These are phyloP conservation scores for Colaptes auratus DNA, from an alignment of 2,113 vertebrate species.

Conservation along the genomic window DNA sequence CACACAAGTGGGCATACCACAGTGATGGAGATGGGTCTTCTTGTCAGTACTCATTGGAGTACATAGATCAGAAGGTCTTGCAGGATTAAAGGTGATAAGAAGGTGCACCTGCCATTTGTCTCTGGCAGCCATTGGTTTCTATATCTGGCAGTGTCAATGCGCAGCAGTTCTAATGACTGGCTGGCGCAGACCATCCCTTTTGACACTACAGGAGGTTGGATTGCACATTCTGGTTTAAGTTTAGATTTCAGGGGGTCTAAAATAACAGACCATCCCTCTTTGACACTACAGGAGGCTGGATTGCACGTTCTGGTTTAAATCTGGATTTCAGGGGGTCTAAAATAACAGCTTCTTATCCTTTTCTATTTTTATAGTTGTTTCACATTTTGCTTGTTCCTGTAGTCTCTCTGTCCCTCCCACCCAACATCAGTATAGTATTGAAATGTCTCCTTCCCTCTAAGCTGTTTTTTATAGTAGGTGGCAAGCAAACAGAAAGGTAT, in stretches of 20 bases:
- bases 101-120: not conserved
- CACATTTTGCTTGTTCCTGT: not conserved
- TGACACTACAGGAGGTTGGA: not conserved
- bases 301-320: not conserved
- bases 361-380: constrained; percentile 19
- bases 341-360: not conserved
- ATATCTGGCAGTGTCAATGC: not conserved
- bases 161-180: not conserved
- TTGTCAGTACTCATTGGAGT: not conserved
- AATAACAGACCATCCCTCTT: not conserved
- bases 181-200: not conserved
- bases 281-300: not conserved
- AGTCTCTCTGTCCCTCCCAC: constrained; percentile 35
- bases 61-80: not conserved
- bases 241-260: not conserved
- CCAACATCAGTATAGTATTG: not conserved
- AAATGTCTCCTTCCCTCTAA: constrained; percentile 55
- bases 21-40: not conserved
- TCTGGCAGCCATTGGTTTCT: not conserved
- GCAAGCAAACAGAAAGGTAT: constrained; percentile 75
- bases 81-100: not conserved
- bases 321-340: not conserved
- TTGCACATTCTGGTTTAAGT: not conserved
- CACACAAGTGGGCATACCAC: rapidly evolving
- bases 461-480: constrained; percentile 68